Evolutionary conservation across 2,113 vertebrate species (phyloP).

Genomic region (Gadus macrocephalus): DNA sequence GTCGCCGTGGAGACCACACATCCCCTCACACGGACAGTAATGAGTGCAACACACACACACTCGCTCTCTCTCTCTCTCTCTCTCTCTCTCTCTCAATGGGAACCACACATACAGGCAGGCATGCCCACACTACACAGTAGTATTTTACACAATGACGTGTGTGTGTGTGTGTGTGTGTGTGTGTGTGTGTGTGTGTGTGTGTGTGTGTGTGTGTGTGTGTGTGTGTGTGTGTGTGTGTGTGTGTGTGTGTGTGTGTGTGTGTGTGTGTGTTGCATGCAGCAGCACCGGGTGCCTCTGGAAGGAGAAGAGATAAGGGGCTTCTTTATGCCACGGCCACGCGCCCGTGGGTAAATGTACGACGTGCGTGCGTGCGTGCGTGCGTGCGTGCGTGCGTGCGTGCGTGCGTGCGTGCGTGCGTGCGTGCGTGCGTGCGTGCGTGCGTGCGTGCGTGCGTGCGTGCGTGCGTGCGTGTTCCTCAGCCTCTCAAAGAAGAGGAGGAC

Average conservation of each 20-base stretch:
- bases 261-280: slow-evolving; percentile 56
- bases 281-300: slow-evolving; percentile 65
- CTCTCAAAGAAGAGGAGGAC: slow-evolving; percentile 36
- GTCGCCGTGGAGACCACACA: slow-evolving; percentile 60
- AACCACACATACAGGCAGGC: neutral
- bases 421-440: slow-evolving; percentile 15
- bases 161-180: neutral
- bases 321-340: slow-evolving; percentile 56
- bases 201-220: slow-evolving; percentile 16
- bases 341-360: slow-evolving; percentile 37
- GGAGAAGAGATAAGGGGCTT: slow-evolving; percentile 64
- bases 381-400: neutral
- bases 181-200: neutral
- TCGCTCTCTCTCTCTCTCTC: neutral
- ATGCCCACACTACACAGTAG: slow-evolving; percentile 5
- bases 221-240: slow-evolving; percentile 15
- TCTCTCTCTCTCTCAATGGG: neutral
- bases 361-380: slow-evolving; percentile 12
- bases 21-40: slow-evolving; percentile 57
- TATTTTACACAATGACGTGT: slow-evolving; percentile 30
- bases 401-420: slow-evolving; percentile 17
- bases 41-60: slow-evolving; percentile 29
- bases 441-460: slow-evolving; percentile 6
- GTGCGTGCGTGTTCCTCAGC: slow-evolving; percentile 41
- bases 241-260: no score